Percentiles rank a stretch among this genome's conserved stretches.
Evolutionary conservation across 1,140 invertebrate genomes (phyloP).

Genomic region (Dermatophagoides farinae): DNA sequence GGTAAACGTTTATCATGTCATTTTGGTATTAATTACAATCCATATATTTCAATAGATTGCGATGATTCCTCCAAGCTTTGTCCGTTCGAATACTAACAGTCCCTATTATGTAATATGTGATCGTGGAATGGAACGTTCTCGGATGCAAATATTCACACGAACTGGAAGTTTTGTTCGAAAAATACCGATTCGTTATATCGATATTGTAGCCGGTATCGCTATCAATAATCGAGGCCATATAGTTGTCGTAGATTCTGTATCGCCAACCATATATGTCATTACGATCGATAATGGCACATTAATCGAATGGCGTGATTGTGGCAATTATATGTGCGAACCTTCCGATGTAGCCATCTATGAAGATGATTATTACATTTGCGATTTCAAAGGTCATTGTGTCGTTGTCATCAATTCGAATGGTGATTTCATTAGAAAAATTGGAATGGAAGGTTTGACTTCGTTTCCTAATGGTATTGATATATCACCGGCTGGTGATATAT

Average conservation of each 20-base stretch:
- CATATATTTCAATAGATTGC: constrained; percentile 36
- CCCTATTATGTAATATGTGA: constrained; percentile 77
- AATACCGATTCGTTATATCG: constrained; percentile 75
- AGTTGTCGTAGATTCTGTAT: constrained; percentile 88
- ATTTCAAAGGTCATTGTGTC: constrained; percentile 93
- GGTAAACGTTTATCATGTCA: constrained; percentile 17
- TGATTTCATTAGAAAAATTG: constrained; percentile 70
- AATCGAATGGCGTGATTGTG: constrained; percentile 85
- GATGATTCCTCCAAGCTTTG: constrained; percentile 55
- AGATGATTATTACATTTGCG: constrained; percentile 84
- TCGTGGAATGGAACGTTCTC: constrained; percentile 76
- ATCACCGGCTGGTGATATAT: constrained; percentile 78
- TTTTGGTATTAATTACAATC: neutral
- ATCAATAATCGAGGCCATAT: constrained; percentile 74
- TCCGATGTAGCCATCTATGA: constrained; percentile 85
- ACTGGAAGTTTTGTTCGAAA: constrained; percentile 53
- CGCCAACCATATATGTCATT: constrained; percentile 85
- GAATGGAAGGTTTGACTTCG: constrained; percentile 80
- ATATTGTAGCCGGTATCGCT: constrained; percentile 86
- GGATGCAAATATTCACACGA: constrained; percentile 71
- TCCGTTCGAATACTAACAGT: neutral
- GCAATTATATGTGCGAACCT: constrained; percentile 86
- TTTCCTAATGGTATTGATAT: constrained; percentile 96
- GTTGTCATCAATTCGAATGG: constrained; percentile 84
- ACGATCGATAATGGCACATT: constrained; percentile 55